A percentile compares a stretch with the other conserved stretches of the same genome.
Conservation (phyloP, 2,888 invertebrate species). For the Molorchus minor region DNA sequence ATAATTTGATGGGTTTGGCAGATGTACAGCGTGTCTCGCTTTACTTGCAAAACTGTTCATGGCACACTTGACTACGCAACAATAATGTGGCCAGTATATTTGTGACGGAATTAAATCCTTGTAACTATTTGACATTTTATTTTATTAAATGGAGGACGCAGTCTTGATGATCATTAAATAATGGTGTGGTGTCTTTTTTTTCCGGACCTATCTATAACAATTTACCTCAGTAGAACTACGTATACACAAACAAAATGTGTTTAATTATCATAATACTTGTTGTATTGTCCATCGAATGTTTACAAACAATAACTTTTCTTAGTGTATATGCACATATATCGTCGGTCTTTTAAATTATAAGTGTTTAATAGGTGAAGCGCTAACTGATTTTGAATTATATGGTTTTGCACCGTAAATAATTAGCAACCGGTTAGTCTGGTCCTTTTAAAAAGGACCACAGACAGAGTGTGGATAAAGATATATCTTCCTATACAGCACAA, state of each 20-base stretch:
- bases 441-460: conserved; percentile 26
- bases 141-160: not conserved
- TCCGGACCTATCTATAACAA: too few relatives aligned
- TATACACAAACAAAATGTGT: too few relatives aligned
- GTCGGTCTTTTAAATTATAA: not conserved
- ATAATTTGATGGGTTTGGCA: not conserved
- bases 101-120: not conserved
- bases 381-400: conserved; percentile 35
- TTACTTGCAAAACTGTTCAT: too few relatives aligned
- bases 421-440: conserved; percentile 42
- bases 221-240: too few relatives aligned
- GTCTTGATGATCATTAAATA: not conserved
- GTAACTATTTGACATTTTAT: not conserved
- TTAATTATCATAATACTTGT: too few relatives aligned
- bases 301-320: not conserved
- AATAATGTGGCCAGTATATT: not conserved
- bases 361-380: conserved; percentile 22
- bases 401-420: conserved; percentile 40
- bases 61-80: not conserved
- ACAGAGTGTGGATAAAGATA: conserved; percentile 24
- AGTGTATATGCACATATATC: not conserved
- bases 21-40: too few relatives aligned
- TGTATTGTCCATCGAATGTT: too few relatives aligned
- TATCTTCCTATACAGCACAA: conserved; percentile 27
- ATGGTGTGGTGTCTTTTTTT: not conserved